Evolutionary conservation across 2,113 vertebrate species (phyloP).

Genomic region (Lepisosteus oculatus): DNA sequence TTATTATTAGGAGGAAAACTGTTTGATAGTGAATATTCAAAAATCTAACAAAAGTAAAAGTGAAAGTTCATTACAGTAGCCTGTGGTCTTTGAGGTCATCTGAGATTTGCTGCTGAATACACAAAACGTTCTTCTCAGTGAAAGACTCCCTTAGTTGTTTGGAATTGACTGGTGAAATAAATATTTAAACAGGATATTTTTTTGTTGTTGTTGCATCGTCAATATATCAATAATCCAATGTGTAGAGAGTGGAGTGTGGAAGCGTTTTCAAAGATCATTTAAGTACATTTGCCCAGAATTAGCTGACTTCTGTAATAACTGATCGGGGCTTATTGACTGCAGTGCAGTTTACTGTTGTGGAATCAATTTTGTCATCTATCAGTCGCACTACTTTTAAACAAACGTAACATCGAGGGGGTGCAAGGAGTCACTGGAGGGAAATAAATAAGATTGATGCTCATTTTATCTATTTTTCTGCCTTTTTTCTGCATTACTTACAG

Average conservation of each 20-base stretch:
- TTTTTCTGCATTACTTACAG: slow-evolving; percentile 71
- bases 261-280: slow-evolving; percentile 71
- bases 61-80: background rate
- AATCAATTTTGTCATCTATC: slow-evolving; percentile 66
- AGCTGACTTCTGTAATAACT: slow-evolving; percentile 74
- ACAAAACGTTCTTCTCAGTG: slow-evolving; percentile 62
- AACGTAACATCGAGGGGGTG: slow-evolving; percentile 56
- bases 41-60: background rate
- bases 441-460: slow-evolving; percentile 74
- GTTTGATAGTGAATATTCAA: too few relatives aligned
- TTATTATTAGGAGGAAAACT: too few relatives aligned
- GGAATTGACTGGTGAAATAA: slow-evolving; percentile 63
- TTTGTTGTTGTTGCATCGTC: slow-evolving; percentile 65
- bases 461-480: slow-evolving; percentile 70
- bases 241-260: slow-evolving; percentile 58
- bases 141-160: slow-evolving; percentile 36
- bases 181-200: slow-evolving; percentile 75
- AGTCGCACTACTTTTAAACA: slow-evolving; percentile 65
- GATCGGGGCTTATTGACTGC: slow-evolving; percentile 63
- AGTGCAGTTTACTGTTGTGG: slow-evolving; percentile 64
- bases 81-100: background rate
- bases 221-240: slow-evolving; percentile 71
- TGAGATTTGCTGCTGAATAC: slow-evolving; percentile 10
- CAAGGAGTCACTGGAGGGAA: slow-evolving; percentile 58
- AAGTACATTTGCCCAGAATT: slow-evolving; percentile 73